Evolutionary conservation across 2,888 invertebrate genomes (phyloP), one percentile per base, ranked within the genome.

Genomic region (Scaptomyza reducta): DNA sequence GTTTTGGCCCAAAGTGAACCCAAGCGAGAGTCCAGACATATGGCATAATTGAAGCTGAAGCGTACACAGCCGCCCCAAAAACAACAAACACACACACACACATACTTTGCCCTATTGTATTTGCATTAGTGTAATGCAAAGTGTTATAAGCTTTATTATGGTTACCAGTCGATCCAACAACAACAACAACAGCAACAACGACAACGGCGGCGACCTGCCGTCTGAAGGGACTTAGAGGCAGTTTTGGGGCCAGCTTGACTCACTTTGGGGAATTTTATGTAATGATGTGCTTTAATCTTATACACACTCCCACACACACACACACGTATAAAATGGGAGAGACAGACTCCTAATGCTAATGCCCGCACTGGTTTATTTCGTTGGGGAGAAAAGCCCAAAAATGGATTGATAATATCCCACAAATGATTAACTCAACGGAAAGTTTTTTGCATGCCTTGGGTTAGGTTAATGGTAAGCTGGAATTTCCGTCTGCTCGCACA

Each of bases 41-140:
- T 87, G 87, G 79, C 69, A 85, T 81, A 81, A 81, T 81, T 81
- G 88, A 74, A 85, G 86, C 67, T 67, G 69, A 74, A 74, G 50
- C 78, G 7, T 33, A 41, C 51, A 56, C 59, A 55, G 22, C 46
- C 53, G 42, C 42, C 42, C 41, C 49, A 57, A 40, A 45, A 49
- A 38, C 53, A 64, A 61, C 57, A 58, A 51, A 18, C 16, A 50
- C 22, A 22, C 35, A 29, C 44, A 59, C 45, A 35, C 47, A 35
- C 61, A 38, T 14, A 38, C 38, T 16, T 40, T 40, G 44, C 46
- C 65, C 84, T 78, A 87, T 88, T 87, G 84, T 87, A 88, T 88
- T 81, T 88, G 89, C 89, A 85, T 85, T 87, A 80, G 89, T 78
- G 88, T 88, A 84, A 84, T 84, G 84, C 85, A 84, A 84, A 88